These are phyloP conservation scores for Acrobasis consociella DNA, from an alignment of 2,888 invertebrate species.

Conservation along the genomic window DNA sequence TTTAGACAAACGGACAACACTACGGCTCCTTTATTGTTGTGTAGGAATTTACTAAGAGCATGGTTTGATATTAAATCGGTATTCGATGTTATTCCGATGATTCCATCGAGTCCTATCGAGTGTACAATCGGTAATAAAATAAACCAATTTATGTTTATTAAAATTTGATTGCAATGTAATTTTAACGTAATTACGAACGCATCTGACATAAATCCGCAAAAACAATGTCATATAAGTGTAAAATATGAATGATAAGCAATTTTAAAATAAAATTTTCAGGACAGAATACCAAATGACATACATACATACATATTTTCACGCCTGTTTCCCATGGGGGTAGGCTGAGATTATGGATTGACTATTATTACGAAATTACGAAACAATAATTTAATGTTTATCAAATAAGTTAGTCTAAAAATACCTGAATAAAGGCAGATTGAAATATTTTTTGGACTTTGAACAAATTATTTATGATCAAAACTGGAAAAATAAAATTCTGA, in stretches of 20 bases:
- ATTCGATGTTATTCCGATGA: slow-evolving; percentile 46
- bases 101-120: slow-evolving; percentile 31
- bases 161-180: slow-evolving; percentile 2
- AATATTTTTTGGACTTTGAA: no score
- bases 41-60: slow-evolving; percentile 46
- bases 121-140: background rate
- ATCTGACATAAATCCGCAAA: background rate
- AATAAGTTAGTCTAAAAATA: no score
- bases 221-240: background rate
- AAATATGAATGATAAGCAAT: background rate
- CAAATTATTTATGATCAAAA: no score
- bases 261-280: no score
- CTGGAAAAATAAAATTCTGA: no score
- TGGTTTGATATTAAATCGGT: slow-evolving; percentile 43
- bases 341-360: no score
- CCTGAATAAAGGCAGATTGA: no score
- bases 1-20: slow-evolving; percentile 45
- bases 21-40: slow-evolving; percentile 56
- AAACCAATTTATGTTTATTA: slow-evolving; percentile 7
- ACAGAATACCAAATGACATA: no score
- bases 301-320: no score
- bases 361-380: no score
- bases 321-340: no score
- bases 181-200: background rate
- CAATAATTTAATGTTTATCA: no score